A percentile compares a stretch with the other conserved stretches of the same genome.
Conservation (phyloP, 2,888 invertebrate species). For the Maniola hyperantus region DNA sequence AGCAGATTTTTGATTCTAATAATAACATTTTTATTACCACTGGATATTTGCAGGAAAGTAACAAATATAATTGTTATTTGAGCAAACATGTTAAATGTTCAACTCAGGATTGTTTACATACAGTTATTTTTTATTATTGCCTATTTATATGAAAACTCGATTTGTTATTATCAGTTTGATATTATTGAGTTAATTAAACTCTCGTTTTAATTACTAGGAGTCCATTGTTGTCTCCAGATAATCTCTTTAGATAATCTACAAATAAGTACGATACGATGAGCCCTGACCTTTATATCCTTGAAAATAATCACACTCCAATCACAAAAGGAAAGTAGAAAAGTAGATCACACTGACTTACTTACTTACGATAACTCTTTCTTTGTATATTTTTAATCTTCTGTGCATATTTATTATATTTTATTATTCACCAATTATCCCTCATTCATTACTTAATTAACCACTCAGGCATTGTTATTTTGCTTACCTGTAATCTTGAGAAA, state of each 20-base stretch:
- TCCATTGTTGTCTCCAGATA: conserved; percentile 3
- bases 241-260: background rate
- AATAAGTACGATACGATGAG: background rate
- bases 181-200: conserved; percentile 22
- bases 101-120: background rate
- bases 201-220: background rate
- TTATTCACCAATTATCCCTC: too few species aligned
- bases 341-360: background rate
- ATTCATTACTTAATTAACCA: too few species aligned
- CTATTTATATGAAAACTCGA: conserved; percentile 29
- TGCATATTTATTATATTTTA: too few species aligned
- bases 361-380: too few species aligned
- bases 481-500: too few species aligned
- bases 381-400: too few species aligned
- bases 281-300: background rate
- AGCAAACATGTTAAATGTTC: conserved; percentile 25
- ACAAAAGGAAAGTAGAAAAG: background rate
- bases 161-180: conserved; percentile 18
- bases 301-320: background rate
- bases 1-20: background rate
- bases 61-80: conserved; percentile 22
- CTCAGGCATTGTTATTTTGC: too few species aligned
- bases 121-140: conserved; percentile 2
- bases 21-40: conserved; percentile 21
- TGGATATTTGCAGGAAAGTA: background rate